Conservation (phyloP, 2,888 invertebrate species). For the Hyalella azteca region DNA sequence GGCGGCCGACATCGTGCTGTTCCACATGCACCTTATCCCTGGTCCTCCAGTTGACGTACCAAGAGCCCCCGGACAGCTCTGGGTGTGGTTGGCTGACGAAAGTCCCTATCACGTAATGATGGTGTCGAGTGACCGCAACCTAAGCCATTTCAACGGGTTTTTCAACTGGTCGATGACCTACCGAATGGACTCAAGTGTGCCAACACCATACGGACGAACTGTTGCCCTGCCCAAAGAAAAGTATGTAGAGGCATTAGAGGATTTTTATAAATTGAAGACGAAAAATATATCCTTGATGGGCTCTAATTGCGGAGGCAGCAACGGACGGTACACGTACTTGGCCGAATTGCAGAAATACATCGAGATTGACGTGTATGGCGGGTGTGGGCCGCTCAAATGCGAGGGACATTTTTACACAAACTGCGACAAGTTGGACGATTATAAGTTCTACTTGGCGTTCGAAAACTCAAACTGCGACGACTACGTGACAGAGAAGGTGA, state of each 20-base stretch:
- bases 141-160: constrained; percentile 67
- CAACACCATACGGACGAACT: constrained; percentile 63
- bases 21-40: constrained; percentile 68
- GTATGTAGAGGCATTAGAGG: background rate
- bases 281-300: constrained; percentile 59
- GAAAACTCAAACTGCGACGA: constrained; percentile 75
- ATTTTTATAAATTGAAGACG: constrained; percentile 53
- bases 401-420: constrained; percentile 70
- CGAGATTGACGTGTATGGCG: constrained; percentile 62
- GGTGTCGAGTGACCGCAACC: constrained; percentile 62
- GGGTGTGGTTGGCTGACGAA: constrained; percentile 76
- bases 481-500: constrained; percentile 73
- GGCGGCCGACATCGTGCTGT: constrained; percentile 71
- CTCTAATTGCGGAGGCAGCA: constrained; percentile 61
- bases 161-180: constrained; percentile 68
- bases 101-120: constrained; percentile 71
- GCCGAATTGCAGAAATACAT: constrained; percentile 61
- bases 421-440: constrained; percentile 68
- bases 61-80: constrained; percentile 67
- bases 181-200: constrained; percentile 66
- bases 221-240: constrained; percentile 39
- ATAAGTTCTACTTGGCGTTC: constrained; percentile 74
- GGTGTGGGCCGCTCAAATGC: constrained; percentile 62
- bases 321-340: constrained; percentile 61
- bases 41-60: constrained; percentile 67